Percentiles rank a stretch among this genome's conserved stretches.
Evolutionary conservation across 1,140 invertebrate genomes (phyloP).

Genomic region (Cyrtorhinus lividipennis): DNA sequence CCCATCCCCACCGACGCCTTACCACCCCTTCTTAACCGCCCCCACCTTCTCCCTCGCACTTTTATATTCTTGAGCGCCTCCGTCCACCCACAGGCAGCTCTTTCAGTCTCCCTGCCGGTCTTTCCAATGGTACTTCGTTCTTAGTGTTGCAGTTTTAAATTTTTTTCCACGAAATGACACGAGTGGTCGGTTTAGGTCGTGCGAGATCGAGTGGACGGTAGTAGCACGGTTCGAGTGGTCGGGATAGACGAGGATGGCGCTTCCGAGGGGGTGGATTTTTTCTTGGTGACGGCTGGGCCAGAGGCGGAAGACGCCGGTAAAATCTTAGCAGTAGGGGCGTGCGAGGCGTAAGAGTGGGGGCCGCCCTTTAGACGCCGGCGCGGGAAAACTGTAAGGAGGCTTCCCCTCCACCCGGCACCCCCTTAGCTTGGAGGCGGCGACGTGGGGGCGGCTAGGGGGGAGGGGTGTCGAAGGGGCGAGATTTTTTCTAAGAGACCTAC

Average conservation of each 20-base stretch:
- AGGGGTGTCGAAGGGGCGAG: slow-evolving; percentile 16
- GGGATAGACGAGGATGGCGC: neutral
- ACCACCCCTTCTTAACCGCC: neutral
- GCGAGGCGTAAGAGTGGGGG: slow-evolving; percentile 20
- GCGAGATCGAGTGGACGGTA: no score
- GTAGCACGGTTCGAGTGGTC: neutral
- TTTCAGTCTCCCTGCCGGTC: neutral
- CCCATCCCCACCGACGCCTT: neutral
- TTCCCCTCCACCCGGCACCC: slow-evolving; percentile 13
- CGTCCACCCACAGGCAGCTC: neutral
- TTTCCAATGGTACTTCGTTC: neutral
- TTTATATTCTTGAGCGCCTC: neutral
- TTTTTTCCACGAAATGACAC: no score
- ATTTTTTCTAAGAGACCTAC: slow-evolving; percentile 25
- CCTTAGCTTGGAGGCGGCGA: neutral
- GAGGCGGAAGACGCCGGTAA: slow-evolving; percentile 21
- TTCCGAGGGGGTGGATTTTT: slow-evolving; percentile 1
- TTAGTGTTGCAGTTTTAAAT: neutral
- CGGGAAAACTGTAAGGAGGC: slow-evolving; percentile 26
- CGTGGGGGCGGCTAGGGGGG: slow-evolving; percentile 15
- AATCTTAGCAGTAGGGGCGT: slow-evolving; percentile 19
- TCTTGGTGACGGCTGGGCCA: neutral
- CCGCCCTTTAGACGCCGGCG: slow-evolving; percentile 26
- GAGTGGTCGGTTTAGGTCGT: no score
- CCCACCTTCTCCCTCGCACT: neutral